A percentile compares a stretch with the other conserved stretches of the same genome.
phyloP scores from a whole-genome alignment of 2,888 invertebrate species.

The Hesperia comma region DNA sequence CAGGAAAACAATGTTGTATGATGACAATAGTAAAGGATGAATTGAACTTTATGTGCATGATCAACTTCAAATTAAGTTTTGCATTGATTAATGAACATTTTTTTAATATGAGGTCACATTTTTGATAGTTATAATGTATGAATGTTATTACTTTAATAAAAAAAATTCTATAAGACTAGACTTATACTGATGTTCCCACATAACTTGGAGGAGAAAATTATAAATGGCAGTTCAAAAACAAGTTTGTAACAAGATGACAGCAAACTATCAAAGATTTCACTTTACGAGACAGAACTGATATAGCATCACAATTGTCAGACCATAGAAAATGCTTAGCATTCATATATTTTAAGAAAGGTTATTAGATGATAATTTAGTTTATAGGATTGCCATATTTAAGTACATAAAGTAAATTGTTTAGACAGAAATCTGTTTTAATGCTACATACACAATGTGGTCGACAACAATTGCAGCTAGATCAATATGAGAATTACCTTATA shows the following conservation, averaged over 20 bases:
- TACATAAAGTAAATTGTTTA: background rate
- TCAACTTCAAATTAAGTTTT: background rate
- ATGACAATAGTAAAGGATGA: slow-evolving; percentile 1
- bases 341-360: background rate
- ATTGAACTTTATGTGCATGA: background rate
- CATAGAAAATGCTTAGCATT: background rate
- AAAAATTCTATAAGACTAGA: background rate
- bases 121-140: background rate
- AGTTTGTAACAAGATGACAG: slow-evolving; percentile 20
- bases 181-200: background rate
- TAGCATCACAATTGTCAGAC: slow-evolving; percentile 29
- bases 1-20: background rate
- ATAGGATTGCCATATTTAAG: background rate
- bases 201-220: background rate
- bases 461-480: slow-evolving; percentile 38
- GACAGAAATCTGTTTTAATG: background rate
- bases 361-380: background rate
- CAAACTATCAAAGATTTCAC: slow-evolving; percentile 22
- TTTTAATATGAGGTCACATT: slow-evolving; percentile 2
- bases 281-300: slow-evolving; percentile 7
- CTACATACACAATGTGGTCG: slow-evolving; percentile 3
- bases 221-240: slow-evolving; percentile 4
- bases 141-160: background rate
- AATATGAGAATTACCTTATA: slow-evolving; percentile 23
- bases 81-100: background rate